phyloP scores from a whole-genome alignment of 2,888 invertebrate genomes.

The Agrochola lota region DNA sequence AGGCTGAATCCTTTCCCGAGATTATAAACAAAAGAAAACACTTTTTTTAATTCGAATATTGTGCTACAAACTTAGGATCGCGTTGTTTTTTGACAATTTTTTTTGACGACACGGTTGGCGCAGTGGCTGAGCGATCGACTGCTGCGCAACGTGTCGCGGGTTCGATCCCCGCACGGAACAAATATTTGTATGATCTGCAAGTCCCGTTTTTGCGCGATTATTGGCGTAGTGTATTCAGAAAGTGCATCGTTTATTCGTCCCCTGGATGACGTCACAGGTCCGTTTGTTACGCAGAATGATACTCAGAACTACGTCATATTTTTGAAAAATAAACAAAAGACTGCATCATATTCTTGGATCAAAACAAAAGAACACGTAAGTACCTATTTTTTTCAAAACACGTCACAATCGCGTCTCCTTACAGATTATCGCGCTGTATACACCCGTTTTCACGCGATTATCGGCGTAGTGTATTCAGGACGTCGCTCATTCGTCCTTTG shows the following conservation, averaged over 20 bases:
- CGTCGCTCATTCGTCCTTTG: constrained; percentile 80
- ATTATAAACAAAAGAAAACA: too few species aligned
- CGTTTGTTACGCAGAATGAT: constrained; percentile 79
- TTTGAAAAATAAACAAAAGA: not conserved
- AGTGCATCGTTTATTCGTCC: constrained; percentile 79
- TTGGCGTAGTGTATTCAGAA: constrained; percentile 77
- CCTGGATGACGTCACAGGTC: constrained; percentile 78
- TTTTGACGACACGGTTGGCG: too few species aligned
- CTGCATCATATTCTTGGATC: not conserved
- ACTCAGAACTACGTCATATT: constrained; percentile 55
- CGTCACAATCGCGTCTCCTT: not conserved
- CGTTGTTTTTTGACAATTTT: too few species aligned
- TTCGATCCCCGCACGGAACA: too few species aligned
- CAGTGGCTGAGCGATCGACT: too few species aligned
- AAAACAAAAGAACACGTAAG: too few species aligned
- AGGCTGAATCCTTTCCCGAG: too few species aligned
- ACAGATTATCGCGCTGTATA: constrained; percentile 9
- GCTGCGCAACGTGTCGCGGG: too few species aligned
- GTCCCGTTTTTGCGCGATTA: constrained; percentile 27
- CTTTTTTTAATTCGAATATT: not conserved
- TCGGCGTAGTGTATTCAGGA: constrained; percentile 77
- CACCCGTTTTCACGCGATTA: constrained; percentile 24
- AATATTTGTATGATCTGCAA: too few species aligned
- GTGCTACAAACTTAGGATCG: not conserved
- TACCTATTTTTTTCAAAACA: not conserved